Conservation (phyloP, 2,113 vertebrate genomes). For the Scolopax mira region DNA sequence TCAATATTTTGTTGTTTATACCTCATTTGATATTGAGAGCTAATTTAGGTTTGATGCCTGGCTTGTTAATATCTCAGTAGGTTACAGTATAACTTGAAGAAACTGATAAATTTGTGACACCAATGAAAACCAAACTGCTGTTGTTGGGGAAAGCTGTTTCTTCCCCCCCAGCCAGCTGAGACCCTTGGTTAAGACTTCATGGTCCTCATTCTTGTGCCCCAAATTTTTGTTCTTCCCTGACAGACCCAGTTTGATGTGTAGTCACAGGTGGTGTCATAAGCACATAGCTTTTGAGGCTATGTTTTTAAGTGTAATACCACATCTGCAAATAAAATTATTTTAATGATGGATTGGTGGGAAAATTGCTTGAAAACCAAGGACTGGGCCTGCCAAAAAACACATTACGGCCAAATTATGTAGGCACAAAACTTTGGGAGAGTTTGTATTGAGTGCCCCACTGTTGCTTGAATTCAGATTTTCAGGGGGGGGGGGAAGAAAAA, state of each 20-base stretch:
- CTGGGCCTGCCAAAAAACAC: background rate
- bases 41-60: background rate
- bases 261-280: background rate
- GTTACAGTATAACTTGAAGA: background rate
- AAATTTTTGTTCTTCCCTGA: background rate
- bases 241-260: background rate
- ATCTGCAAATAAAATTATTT: background rate
- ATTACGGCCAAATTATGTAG: background rate
- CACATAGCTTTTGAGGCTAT: background rate
- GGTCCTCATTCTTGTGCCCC: background rate
- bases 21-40: background rate
- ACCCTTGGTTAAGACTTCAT: background rate
- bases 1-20: conserved; percentile 35
- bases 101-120: background rate
- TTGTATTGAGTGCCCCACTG: background rate
- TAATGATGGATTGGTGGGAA: background rate
- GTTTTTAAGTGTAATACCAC: background rate
- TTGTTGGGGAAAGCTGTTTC: background rate
- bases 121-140: background rate
- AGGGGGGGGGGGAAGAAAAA: background rate
- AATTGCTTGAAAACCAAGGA: background rate
- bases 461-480: background rate
- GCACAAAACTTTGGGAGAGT: background rate
- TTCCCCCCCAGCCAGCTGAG: background rate
- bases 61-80: background rate